A percentile compares a stretch with the other conserved stretches of the same genome.
phyloP scores from a whole-genome alignment of 2,113 vertebrate species.

The Eonycteris spelaea region DNA sequence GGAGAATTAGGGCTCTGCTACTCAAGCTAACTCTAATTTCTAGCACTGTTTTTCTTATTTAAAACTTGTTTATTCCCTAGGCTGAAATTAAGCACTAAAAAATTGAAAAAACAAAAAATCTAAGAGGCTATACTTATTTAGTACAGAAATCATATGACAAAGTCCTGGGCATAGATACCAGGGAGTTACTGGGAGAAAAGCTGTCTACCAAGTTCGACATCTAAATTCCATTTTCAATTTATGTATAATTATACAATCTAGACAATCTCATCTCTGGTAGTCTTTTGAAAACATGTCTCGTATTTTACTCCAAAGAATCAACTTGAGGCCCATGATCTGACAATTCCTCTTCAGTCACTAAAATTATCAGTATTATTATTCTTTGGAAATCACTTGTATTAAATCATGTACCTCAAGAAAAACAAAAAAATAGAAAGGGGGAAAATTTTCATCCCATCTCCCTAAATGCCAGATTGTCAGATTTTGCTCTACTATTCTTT shows the following conservation, averaged over 20 bases:
- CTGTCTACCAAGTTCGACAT: not conserved
- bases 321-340: not conserved
- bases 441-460: not conserved
- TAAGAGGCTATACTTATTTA: not conserved
- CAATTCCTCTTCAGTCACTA: slow-evolving; percentile 31
- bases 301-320: not conserved
- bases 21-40: not conserved
- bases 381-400: slow-evolving; percentile 24
- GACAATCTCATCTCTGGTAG: not conserved
- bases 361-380: slow-evolving; percentile 30
- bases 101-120: not conserved
- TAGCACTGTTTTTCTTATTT: slow-evolving; percentile 14
- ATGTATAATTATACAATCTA: not conserved
- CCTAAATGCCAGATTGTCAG: slow-evolving; percentile 22
- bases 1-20: not conserved
- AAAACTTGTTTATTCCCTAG: not conserved
- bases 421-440: not conserved
- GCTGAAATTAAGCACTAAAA: slow-evolving; percentile 39
- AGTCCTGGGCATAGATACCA: not conserved
- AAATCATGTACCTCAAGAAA: not conserved
- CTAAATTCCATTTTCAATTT: slow-evolving; percentile 36
- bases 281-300: not conserved
- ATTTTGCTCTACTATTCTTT: not conserved
- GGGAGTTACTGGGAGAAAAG: not conserved
- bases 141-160: not conserved